Evolutionary conservation across 92 coral and sea anemone species (phyloP).

Genomic region (Montipora capitata): DNA sequence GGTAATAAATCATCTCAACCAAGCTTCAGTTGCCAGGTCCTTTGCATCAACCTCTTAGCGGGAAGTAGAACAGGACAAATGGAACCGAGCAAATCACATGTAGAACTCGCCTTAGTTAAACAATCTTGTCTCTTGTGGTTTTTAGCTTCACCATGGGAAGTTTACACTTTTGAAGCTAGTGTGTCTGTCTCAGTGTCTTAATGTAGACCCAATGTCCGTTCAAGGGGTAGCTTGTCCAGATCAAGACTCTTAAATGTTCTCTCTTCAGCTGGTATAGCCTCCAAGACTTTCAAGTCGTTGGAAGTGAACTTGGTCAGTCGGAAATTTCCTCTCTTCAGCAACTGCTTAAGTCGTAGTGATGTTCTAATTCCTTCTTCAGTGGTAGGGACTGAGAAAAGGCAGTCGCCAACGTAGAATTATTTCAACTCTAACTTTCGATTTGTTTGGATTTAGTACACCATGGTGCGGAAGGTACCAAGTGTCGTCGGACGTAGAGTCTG

Average conservation of each 20-base stretch:
- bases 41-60: conserved; percentile 51
- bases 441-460: no score
- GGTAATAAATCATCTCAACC: conserved; percentile 51
- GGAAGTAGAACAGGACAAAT: conserved; percentile 54
- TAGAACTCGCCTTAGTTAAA: conserved; percentile 41
- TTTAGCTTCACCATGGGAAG: conserved; percentile 12
- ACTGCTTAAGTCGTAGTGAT: conserved; percentile 36
- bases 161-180: conserved; percentile 22
- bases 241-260: conserved; percentile 59
- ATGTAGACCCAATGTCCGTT: conserved; percentile 65
- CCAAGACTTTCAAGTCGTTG: conserved; percentile 49
- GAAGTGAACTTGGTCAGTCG: conserved; percentile 67
- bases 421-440: background rate
- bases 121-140: conserved; percentile 57
- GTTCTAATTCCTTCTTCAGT: conserved; percentile 38
- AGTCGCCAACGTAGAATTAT: conserved; percentile 63
- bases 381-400: conserved; percentile 50
- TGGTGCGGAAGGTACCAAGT: no score
- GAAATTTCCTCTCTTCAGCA: conserved; percentile 66
- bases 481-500: no score
- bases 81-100: conserved; percentile 51
- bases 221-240: conserved; percentile 56
- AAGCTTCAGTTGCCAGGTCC: conserved; percentile 42
- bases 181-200: no score
- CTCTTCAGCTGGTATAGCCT: conserved; percentile 62